Conservation (phyloP, 2,888 invertebrate species). For the Ceriagrion tenellum region DNA sequence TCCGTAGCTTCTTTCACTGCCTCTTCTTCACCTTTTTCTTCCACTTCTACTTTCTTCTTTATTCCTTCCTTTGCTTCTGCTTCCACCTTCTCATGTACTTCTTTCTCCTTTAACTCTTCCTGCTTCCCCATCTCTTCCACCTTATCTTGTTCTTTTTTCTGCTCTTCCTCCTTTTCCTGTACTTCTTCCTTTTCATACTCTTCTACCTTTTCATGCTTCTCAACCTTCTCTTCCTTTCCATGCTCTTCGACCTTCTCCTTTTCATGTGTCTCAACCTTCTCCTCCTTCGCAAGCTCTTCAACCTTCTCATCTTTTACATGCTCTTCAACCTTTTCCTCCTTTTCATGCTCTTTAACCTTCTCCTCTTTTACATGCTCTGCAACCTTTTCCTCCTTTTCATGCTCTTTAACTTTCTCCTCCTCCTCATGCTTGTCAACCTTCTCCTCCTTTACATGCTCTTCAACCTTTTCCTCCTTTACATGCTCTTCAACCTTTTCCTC, state of each 20-base stretch:
- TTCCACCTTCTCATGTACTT: neutral
- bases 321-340: slow-evolving; percentile 41
- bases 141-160: neutral
- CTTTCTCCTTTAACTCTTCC: neutral
- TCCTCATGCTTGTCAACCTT: neutral
- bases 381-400: neutral
- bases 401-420: neutral
- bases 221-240: too few relatives aligned
- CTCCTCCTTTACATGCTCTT: neutral
- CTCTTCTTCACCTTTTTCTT: neutral
- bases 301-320: neutral
- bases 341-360: neutral
- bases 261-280: neutral
- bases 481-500: neutral
- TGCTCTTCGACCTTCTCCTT: neutral
- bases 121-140: too few relatives aligned
- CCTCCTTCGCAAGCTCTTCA: neutral
- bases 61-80: neutral
- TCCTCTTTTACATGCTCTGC: neutral
- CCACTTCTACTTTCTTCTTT: neutral
- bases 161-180: too few relatives aligned
- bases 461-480: neutral
- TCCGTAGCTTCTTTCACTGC: neutral
- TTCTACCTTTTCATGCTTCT: too few relatives aligned
- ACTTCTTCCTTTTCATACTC: too few relatives aligned